Conservation (phyloP, 2,113 vertebrate genomes). For the Paralichthys olivaceus region DNA sequence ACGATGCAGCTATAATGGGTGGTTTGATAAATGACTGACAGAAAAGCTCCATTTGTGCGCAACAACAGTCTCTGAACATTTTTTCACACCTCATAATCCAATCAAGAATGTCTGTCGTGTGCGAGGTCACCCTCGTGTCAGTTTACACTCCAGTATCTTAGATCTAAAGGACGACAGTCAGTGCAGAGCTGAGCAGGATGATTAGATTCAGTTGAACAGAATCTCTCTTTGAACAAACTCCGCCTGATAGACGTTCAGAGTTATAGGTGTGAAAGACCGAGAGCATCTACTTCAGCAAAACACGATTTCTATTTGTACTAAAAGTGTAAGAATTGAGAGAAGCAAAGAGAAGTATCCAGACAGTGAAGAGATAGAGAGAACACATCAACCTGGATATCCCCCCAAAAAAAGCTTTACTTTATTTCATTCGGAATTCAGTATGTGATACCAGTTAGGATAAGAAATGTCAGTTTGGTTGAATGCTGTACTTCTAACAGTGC, state of each 20-base stretch:
- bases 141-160: neutral
- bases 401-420: no score
- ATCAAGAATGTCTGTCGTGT: no score
- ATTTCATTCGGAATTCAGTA: no score
- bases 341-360: no score
- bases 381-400: no score
- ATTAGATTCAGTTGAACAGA: neutral
- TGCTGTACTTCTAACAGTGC: neutral
- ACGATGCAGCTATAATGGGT: no score
- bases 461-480: neutral
- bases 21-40: no score
- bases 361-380: no score
- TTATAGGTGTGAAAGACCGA: neutral
- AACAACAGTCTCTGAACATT: no score
- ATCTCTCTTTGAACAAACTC: neutral
- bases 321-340: no score
- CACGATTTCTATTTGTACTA: neutral
- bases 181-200: neutral
- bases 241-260: neutral
- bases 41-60: neutral
- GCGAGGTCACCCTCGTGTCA: neutral
- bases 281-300: neutral
- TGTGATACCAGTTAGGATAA: no score
- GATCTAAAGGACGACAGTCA: neutral
- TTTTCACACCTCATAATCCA: no score